Base-by-base conservation (phyloP, 2,797 vertebrate species). In the Lemur catta region DNA sequence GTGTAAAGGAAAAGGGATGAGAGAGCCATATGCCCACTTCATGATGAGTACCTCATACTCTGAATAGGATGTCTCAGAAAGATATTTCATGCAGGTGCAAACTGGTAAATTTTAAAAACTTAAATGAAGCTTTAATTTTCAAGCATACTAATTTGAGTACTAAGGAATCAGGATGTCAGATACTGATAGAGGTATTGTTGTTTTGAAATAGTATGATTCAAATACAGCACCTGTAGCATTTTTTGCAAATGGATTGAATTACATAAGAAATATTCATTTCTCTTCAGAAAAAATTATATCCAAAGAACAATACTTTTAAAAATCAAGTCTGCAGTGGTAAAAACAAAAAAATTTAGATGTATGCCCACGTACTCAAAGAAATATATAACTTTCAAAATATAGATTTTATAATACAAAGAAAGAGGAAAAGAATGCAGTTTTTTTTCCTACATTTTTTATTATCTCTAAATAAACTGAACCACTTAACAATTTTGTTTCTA, bases 91-190 rank as follows among this genome's bases (percentile, higher is more conserved):
- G 38, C 48, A 92, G 59, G 61, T 91, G 69, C 41, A 85, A 88
- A 81, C 8, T 59, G 30, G 18, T 6, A 67, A 48, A 78, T 55
- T 81, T 76, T 91, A 35, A 38, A n/a, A 88, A 50, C 67, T 89
- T 74, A 84, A 94, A 90, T 79, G 22, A 82, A 92, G 80, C 30
- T 35, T 78, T 75, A 52, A 75, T 82, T 95, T 91, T 88, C 67
- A 72, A 67, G 67, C 1, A 48, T 57, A 92, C 33, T 65, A 79
- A 41, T n/a, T 78, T 84, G 17, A 93, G 20, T 69, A 48, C 76
- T 69, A 35, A 90, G 48, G 20, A 93, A 79, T 87, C 52, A 57
- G 2, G 4, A 84, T 92, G 52, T 41, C 61, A 96, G 18, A n/a
- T 18, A 84, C 63, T 69, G 74, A 82, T 41, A 93, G 17, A 79